phyloP scores from a whole-genome alignment of 2,797 vertebrate species.

The Bradypus variegatus region DNA sequence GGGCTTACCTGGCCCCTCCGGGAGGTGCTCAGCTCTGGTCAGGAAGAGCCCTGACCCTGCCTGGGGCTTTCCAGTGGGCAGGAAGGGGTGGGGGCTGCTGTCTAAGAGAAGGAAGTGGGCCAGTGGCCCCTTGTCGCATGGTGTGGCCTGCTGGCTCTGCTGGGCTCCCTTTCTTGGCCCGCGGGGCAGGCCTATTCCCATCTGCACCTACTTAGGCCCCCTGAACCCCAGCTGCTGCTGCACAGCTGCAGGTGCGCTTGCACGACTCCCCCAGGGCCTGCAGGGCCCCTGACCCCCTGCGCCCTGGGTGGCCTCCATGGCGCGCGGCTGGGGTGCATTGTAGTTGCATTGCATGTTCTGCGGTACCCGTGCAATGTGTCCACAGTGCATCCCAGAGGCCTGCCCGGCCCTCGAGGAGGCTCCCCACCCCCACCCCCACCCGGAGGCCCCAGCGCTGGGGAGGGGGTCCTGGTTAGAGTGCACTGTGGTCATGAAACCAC shows the following conservation, averaged over 20 bases:
- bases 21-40: neutral
- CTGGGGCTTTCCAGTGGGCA: neutral
- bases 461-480: neutral
- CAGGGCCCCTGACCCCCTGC: neutral
- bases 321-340: slow-evolving; percentile 96
- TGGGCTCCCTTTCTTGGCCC: neutral
- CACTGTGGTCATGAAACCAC: neutral
- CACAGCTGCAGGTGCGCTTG: too few species aligned
- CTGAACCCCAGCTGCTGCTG: neutral
- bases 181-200: neutral
- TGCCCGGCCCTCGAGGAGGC: slow-evolving; percentile 57
- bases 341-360: slow-evolving; percentile 99
- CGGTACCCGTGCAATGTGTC: slow-evolving; percentile 90
- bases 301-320: neutral
- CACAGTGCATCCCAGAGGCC: slow-evolving; percentile 96
- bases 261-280: neutral
- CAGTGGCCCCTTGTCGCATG: neutral
- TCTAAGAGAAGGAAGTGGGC: neutral
- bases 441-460: neutral
- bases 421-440: neutral
- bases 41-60: accelerated
- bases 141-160: too few species aligned
- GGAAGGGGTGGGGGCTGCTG: neutral
- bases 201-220: neutral
- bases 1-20: neutral